These are phyloP conservation scores for Troides oblongomaculatus DNA, from an alignment of 2,888 invertebrate genomes.

Conservation along the genomic window DNA sequence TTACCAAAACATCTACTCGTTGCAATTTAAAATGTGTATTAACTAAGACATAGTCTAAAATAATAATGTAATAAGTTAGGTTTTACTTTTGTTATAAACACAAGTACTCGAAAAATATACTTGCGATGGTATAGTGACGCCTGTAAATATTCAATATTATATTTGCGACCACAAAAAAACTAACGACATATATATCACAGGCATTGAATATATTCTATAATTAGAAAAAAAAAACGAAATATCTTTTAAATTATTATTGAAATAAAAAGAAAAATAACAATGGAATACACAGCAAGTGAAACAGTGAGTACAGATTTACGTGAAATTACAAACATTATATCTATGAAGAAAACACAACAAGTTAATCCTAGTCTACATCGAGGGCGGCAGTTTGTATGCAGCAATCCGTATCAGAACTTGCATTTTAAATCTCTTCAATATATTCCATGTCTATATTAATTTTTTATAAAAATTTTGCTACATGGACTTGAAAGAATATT, in stretches of 20 bases:
- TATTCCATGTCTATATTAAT: background rate
- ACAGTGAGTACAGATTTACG: background rate
- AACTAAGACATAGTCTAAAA: no score
- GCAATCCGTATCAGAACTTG: background rate
- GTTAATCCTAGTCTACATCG: slow-evolving; percentile 2
- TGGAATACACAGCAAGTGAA: slow-evolving; percentile 8
- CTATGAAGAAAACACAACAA: slow-evolving; percentile 4
- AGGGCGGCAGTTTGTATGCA: background rate
- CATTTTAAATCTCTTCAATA: background rate
- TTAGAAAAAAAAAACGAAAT: slow-evolving; percentile 15
- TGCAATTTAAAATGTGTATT: no score
- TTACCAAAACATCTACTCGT: no score
- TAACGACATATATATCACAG: slow-evolving; percentile 55
- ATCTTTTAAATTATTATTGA: slow-evolving; percentile 21
- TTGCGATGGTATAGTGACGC: background rate
- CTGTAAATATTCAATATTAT: background rate
- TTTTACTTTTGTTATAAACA: no score
- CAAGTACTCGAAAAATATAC: no score
- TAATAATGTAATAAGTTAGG: no score
- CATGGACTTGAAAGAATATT: background rate
- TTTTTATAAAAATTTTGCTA: background rate
- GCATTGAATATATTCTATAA: slow-evolving; percentile 32
- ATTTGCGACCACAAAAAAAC: slow-evolving; percentile 29
- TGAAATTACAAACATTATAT: slow-evolving; percentile 7
- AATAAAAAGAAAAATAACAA: slow-evolving; percentile 15